These are phyloP conservation scores for Coecobrya sp. DNA, from an alignment of 2,888 invertebrate genomes.

Conservation along the genomic window DNA sequence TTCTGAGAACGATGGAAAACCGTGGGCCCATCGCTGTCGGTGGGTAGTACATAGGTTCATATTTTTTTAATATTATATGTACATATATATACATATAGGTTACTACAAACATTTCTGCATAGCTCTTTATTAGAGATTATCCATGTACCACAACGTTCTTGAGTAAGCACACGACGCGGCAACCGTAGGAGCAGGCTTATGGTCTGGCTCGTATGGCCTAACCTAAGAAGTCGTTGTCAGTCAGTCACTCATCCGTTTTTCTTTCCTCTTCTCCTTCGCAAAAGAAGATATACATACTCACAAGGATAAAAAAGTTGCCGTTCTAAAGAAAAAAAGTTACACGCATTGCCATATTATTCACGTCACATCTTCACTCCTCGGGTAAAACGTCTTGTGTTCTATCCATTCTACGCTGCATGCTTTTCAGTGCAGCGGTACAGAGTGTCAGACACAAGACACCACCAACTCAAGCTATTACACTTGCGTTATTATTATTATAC, in stretches of 20 bases:
- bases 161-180: conserved; percentile 36
- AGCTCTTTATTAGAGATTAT: conserved; percentile 52
- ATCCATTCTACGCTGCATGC: conserved; percentile 50
- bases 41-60: conserved; percentile 5
- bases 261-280: conserved; percentile 36
- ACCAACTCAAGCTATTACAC: conserved; percentile 48
- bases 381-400: conserved; percentile 26
- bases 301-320: conserved; percentile 68
- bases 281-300: not conserved
- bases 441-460: conserved; percentile 58
- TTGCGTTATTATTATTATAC: conserved; percentile 40
- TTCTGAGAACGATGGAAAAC: conserved; percentile 77
- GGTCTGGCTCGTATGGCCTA: conserved; percentile 17
- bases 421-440: conserved; percentile 45
- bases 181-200: conserved; percentile 39
- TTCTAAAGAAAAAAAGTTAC: conserved; percentile 72
- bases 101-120: not conserved
- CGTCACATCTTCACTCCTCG: conserved; percentile 64
- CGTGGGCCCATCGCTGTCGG: conserved; percentile 69
- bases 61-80: not conserved
- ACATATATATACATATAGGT: not conserved
- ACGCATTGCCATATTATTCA: conserved; percentile 75
- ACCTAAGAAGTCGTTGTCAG: conserved; percentile 53
- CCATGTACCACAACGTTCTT: conserved; percentile 33
- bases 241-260: conserved; percentile 76